Base-by-base conservation (phyloP, 2,113 vertebrate genomes). In the Elgaria multicarinata region DNA sequence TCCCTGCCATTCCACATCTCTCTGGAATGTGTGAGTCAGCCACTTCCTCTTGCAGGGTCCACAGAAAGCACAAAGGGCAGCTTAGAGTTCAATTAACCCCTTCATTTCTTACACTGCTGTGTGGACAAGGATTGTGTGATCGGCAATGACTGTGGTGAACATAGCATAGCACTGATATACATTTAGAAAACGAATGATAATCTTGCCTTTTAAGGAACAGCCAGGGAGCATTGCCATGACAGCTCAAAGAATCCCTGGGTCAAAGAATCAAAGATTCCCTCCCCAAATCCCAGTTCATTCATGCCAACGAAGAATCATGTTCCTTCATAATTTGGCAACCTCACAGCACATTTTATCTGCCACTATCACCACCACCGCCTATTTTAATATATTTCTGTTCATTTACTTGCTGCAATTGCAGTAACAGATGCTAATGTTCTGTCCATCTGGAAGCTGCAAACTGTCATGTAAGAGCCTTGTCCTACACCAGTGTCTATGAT, bases 351-450 rank as follows among this genome's bases (percentile, higher is more conserved):
- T 12, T 53, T 55, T 36, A 39, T 58, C 50, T 28, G 39, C n/a
- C 20, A 4, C 14, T 53, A 28, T 2, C 31, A 33, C 39, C 31
- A 33, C 39, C 24, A 4, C 53, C 58, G 13, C 55, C n/a, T 13
- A 24, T 7, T 58, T 74, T 58, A 85, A 76, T 67, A 10, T 83
- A 67, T 50, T n/a, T 85, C 82, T n/a, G 31, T 72, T 72, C 76
- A 90, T 90, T 74, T 55, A n/a, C 1, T 74, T 66, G 8, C 39
- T 86, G 77, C 53, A 79, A 39, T 14, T 80, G 53, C 50, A 72
- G 39, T 44, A 81, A 62, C 77, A 86, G 76, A 72, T 90, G 83
- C 50, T 80, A 80, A 79, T 90, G 53, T 36, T n/a, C 44, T 79
- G 53, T 74, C 67, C 83, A 81, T 72, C 76, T 90, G 89, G 76